Base-by-base conservation (phyloP, 2,888 invertebrate species). In the Erebia epiphron region DNA sequence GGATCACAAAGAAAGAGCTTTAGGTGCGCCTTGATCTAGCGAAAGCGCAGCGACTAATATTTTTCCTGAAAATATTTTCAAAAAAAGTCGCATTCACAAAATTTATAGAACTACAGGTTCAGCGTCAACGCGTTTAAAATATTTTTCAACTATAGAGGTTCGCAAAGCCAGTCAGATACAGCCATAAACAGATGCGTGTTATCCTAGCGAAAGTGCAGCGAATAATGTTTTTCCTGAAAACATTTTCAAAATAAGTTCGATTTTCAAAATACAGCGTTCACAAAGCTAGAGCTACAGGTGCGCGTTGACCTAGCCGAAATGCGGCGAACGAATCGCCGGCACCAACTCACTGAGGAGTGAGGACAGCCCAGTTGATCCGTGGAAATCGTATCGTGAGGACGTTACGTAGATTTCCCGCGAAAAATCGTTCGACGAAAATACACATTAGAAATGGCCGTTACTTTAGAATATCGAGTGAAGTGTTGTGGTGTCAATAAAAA, bases 1-100 rank as follows among this genome's bases (percentile, higher is more conserved):
- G n/a, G 49, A 60, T 46, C 61, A 50, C 18, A 35, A 16, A 64
- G 64, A 1, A 18, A 43, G 65, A 74, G 75, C 77, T 74, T 77
- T 77, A 78, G 78, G 78, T 78, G 78, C 77, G 77, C 76, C 75
- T 70, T 73, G 73, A 75, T 67, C 70, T 60, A 64, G 52, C 71
- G 16, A 66, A 18, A 63, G 57, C 50, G 60, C 35, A 18, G 16
- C 54, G 67, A 56, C 0, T 3, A 26, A 26, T 26, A 3, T 26
- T 26, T 35, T 35, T 7, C 35, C 35, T 35, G 7, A 35, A 35
- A 35, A n/a, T 9, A 52, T 52, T 52, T 52, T 52, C n/a, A 58
- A 60, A 61, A n/a, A 0, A 18, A 10, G 16, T 18, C 18, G 43
- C 35, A 35, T 65, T 46, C 61, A 50, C 18, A 35, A 16, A 64